Evolutionary conservation across 2,797 vertebrate genomes (phyloP).

Genomic region (Eleutherodactylus coqui): DNA sequence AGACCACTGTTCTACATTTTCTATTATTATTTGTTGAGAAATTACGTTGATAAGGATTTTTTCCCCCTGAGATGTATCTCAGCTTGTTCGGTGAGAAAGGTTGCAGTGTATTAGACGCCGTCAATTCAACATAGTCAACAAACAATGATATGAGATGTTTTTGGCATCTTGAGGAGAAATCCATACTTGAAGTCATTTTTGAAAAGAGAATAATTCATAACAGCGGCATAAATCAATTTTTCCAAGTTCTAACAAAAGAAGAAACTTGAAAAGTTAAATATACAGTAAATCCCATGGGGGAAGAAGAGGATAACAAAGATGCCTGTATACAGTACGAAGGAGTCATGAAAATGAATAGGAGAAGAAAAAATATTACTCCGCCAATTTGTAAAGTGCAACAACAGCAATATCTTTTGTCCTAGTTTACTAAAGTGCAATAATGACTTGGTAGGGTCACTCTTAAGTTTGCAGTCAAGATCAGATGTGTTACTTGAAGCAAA

Average conservation of each 20-base stretch:
- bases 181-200: conserved; percentile 16
- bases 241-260: conserved; percentile 19
- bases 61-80: not conserved
- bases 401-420: too few species aligned
- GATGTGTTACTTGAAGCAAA: too few species aligned
- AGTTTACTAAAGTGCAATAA: too few species aligned
- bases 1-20: not conserved
- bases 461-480: too few species aligned
- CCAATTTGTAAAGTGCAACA: not conserved
- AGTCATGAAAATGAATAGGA: not conserved
- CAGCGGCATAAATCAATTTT: conserved; percentile 21
- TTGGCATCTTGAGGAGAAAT: conserved; percentile 3
- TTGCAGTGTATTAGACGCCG: not conserved
- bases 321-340: not conserved
- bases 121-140: not conserved
- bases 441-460: too few species aligned
- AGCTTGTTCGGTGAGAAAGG: not conserved
- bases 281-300: conserved; percentile 8
- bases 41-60: not conserved
- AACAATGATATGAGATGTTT: conserved; percentile 18
- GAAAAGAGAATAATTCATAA: conserved; percentile 37
- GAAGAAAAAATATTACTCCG: not conserved
- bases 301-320: too few species aligned
- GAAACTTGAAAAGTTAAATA: conserved; percentile 12
- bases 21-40: not conserved